phyloP scores from a whole-genome alignment of 2,888 invertebrate genomes.

The Pristionchus entomophagus region DNA sequence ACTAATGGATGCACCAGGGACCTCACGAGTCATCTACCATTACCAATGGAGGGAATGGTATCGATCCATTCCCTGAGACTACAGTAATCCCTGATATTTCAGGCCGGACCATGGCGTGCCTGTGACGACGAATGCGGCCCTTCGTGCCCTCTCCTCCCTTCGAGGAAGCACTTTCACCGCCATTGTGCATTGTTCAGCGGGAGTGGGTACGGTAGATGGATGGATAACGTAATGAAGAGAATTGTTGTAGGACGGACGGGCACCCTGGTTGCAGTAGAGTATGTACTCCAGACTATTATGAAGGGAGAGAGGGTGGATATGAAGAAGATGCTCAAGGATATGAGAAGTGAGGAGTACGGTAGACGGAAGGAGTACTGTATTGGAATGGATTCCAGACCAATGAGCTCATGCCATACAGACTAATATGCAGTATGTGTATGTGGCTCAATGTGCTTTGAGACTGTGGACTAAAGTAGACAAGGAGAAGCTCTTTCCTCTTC shows the following conservation, averaged over 20 bases:
- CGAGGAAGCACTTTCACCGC: constrained; percentile 46
- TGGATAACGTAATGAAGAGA: neutral
- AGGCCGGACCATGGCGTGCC: constrained; percentile 56
- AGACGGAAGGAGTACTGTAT: neutral
- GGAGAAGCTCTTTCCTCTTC: neutral
- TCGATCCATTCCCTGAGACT: neutral
- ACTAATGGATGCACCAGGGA: constrained; percentile 14
- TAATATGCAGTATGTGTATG: constrained; percentile 37
- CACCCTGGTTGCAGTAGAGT: constrained; percentile 26
- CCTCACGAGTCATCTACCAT: constrained; percentile 34
- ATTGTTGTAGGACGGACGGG: constrained; percentile 32
- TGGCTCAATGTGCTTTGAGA: neutral
- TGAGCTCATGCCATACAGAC: constrained; percentile 32
- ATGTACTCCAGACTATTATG: constrained; percentile 14
- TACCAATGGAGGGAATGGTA: constrained; percentile 51
- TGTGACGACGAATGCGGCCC: constrained; percentile 46
- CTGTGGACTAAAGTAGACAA: constrained; percentile 13
- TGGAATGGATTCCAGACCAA: neutral
- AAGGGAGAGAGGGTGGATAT: constrained; percentile 31
- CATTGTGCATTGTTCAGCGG: constrained; percentile 55
- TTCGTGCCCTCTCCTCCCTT: constrained; percentile 48
- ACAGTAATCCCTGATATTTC: neutral
- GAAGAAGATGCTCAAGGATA: constrained; percentile 26
- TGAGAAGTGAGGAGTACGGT: constrained; percentile 36
- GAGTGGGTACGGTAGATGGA: constrained; percentile 49